Evolutionary conservation across 92 coral and sea anemone genomes (phyloP), one percentile per base, ranked within the genome.

Genomic region (Zoanthus gigantus): DNA sequence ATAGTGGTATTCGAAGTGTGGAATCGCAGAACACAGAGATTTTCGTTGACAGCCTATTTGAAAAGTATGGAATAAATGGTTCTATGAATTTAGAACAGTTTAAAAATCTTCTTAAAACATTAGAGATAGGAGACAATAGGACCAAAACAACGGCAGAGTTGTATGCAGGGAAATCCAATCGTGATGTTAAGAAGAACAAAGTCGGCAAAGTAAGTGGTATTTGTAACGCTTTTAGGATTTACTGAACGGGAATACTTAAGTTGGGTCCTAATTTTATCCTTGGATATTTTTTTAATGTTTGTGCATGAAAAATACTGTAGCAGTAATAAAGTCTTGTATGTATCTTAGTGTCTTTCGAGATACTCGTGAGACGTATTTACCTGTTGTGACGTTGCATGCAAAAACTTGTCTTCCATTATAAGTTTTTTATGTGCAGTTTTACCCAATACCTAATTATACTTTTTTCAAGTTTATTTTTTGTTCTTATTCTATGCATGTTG

Each of bases 21-120:
- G 89, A 87, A 46, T 83, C 53, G 37, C 88, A 89, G 6, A 74
- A 69, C 1, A 87, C 96, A 7, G 72, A 76, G 34, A 83, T 86
- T 57, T 95, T 95, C 86, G 76, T 83, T 67, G 89, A 95, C 52
- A 68, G 79, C 46, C 48, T 95, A 78, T 95, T 95, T 78, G 77
- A 84, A 15, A 92, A 88, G 18, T 95, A 93, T 83, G 98, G 98
- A 29, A 61, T 31, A n/a, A 93, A 91, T 77, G 95, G 91, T 23
- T 84, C 96, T 9, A 83, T 95, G 88, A 90, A 77, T 50, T 31
- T 83, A 42, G 67, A 47, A 54, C 87, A 93, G 90, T 93, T 95
- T 63, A 76, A 37, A 67, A 76, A 45, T 66, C 79, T 95, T 57
- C 66, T 95, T 65, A 34, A 73, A 65, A 88, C 90, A 31, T 79